Conservation (phyloP, 2,888 invertebrate genomes). For the Hypercompe scribonia region DNA sequence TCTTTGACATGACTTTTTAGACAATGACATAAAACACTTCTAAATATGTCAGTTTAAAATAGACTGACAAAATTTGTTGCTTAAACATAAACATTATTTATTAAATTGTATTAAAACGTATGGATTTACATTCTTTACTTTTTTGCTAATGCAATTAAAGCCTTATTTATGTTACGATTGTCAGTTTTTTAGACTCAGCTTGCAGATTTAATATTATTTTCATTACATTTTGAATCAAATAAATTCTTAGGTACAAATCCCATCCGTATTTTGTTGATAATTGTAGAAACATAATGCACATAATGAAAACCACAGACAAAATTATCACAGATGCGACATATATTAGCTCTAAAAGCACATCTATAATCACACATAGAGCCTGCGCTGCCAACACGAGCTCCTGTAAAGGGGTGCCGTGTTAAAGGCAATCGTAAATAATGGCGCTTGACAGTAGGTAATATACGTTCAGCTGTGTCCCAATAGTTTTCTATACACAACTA, state of each 20-base stretch:
- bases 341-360: slow-evolving; percentile 1
- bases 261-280: too few relatives aligned
- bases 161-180: neutral
- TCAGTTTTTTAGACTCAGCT: neutral
- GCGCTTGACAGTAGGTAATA: slow-evolving; percentile 60
- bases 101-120: too few relatives aligned
- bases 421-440: slow-evolving; percentile 63
- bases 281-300: neutral
- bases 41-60: too few relatives aligned
- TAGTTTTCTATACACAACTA: slow-evolving; percentile 51
- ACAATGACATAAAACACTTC: too few relatives aligned
- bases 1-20: too few relatives aligned
- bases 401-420: slow-evolving; percentile 34
- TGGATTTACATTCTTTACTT: too few relatives aligned
- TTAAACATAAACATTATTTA: neutral
- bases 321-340: slow-evolving; percentile 12
- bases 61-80: neutral
- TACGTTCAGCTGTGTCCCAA: slow-evolving; percentile 57
- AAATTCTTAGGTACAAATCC: too few relatives aligned
- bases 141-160: too few relatives aligned
- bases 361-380: neutral
- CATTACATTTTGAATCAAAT: neutral
- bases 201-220: neutral
- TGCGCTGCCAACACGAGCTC: slow-evolving; percentile 15
- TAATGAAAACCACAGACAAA: neutral